These are phyloP conservation scores for Prosopocoilus inquinatus DNA, from an alignment of 2,888 invertebrate genomes.

Conservation along the genomic window DNA sequence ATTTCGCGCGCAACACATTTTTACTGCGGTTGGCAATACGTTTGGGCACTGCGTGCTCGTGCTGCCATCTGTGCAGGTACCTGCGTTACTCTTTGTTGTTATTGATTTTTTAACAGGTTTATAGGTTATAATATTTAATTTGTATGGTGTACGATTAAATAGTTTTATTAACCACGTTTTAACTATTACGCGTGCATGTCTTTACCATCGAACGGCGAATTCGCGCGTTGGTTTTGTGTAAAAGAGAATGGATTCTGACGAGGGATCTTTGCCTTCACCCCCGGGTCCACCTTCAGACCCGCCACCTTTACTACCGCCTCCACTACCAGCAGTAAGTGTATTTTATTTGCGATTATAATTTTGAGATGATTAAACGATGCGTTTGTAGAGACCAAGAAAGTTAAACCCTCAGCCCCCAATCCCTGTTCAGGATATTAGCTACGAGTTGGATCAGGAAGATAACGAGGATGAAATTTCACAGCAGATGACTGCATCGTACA, in stretches of 20 bases:
- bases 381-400: constrained; percentile 9
- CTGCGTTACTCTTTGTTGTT: too few species aligned
- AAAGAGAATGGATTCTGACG: not conserved
- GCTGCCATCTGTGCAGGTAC: too few species aligned
- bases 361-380: not conserved
- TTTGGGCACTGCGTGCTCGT: too few species aligned
- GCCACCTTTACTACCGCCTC: not conserved
- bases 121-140: too few species aligned
- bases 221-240: not conserved
- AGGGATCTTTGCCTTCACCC: not conserved
- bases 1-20: too few species aligned
- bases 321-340: not conserved
- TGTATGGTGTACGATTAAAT: too few species aligned
- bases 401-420: constrained; percentile 3
- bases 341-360: not conserved
- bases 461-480: constrained; percentile 59
- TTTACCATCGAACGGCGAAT: too few species aligned
- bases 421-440: constrained; percentile 1
- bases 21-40: too few species aligned
- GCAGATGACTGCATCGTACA: constrained; percentile 76
- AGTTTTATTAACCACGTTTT: too few species aligned
- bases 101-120: too few species aligned
- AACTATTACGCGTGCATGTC: too few species aligned
- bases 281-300: not conserved
- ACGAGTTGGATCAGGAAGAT: constrained; percentile 14